Conservation (phyloP, 2,888 invertebrate genomes). For the Hermaeophaga mercurialis region DNA sequence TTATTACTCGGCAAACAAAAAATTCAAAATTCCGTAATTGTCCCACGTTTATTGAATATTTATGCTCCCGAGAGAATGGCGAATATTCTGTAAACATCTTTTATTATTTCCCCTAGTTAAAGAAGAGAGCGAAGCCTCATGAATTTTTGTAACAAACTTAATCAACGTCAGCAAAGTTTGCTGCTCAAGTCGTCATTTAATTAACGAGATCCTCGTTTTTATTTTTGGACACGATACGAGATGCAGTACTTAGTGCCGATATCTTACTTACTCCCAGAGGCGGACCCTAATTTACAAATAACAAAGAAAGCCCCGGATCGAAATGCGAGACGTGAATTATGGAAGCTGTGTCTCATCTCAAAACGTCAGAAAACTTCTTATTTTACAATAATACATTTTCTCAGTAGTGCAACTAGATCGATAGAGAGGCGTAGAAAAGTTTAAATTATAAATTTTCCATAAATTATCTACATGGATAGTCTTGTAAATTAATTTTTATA, state of each 20-base stretch:
- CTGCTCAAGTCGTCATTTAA: conserved; percentile 12
- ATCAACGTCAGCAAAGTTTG: conserved; percentile 21
- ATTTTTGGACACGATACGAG: not conserved
- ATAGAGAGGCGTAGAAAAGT: too few relatives aligned
- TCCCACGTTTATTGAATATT: conserved; percentile 17
- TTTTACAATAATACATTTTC: too few relatives aligned
- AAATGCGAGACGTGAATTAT: too few relatives aligned
- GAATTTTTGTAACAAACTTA: conserved; percentile 17
- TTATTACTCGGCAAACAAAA: not conserved
- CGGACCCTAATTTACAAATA: too few relatives aligned
- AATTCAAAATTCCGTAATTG: conserved; percentile 10
- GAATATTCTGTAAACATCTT: conserved; percentile 13
- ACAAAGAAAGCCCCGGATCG: too few relatives aligned
- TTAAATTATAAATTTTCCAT: too few relatives aligned
- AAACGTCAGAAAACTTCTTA: too few relatives aligned
- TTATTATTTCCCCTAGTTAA: conserved; percentile 13
- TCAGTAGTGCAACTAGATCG: too few relatives aligned
- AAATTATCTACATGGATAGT: too few relatives aligned
- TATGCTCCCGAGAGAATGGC: not conserved
- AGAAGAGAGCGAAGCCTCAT: conserved; percentile 1
- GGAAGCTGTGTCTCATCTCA: too few relatives aligned
- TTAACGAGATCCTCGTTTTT: conserved; percentile 5
- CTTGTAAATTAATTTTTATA: too few relatives aligned
- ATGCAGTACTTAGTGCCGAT: not conserved
- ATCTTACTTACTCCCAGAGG: not conserved